Percentiles rank a stretch among this genome's conserved stretches.
These are phyloP conservation scores for Thamnaconus septentrionalis DNA, from an alignment of 2,113 vertebrate species.

Conservation along the genomic window DNA sequence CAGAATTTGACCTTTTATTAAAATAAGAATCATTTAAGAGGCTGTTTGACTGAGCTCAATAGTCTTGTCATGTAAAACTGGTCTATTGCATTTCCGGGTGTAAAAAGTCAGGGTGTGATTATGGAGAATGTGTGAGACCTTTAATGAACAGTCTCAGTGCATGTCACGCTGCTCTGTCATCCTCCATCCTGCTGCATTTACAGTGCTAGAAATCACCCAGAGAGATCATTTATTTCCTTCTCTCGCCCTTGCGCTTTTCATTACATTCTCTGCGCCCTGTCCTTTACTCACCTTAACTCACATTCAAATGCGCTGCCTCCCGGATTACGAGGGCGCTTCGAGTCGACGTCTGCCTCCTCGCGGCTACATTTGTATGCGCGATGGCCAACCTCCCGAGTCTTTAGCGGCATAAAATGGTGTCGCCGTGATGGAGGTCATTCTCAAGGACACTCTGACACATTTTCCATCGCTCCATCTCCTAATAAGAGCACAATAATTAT, in stretches of 20 bases:
- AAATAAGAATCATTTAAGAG: too few relatives aligned
- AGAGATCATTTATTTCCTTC: neutral
- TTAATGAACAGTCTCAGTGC: neutral
- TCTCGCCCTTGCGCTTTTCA: neutral
- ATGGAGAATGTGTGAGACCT: too few relatives aligned
- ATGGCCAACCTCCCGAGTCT: slow-evolving; percentile 9
- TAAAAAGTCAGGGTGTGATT: too few relatives aligned
- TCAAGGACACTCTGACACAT: slow-evolving; percentile 65
- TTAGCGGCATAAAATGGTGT: slow-evolving; percentile 42
- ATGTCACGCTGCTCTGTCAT: neutral
- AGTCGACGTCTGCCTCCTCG: neutral
- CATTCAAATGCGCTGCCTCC: too few relatives aligned
- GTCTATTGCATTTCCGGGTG: too few relatives aligned
- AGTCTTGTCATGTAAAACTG: too few relatives aligned
- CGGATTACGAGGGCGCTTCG: neutral
- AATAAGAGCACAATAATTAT: slow-evolving; percentile 63
- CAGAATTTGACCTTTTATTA: too few relatives aligned
- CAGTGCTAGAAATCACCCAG: neutral
- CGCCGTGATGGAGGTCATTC: slow-evolving; percentile 45
- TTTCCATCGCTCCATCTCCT: slow-evolving; percentile 51
- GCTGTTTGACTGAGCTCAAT: too few relatives aligned
- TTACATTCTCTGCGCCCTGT: slow-evolving; percentile 1
- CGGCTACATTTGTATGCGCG: neutral
- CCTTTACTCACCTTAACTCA: neutral
- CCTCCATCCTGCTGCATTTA: neutral